Conservation (phyloP, 2,888 invertebrate genomes). For the Heteropelma amictum region DNA sequence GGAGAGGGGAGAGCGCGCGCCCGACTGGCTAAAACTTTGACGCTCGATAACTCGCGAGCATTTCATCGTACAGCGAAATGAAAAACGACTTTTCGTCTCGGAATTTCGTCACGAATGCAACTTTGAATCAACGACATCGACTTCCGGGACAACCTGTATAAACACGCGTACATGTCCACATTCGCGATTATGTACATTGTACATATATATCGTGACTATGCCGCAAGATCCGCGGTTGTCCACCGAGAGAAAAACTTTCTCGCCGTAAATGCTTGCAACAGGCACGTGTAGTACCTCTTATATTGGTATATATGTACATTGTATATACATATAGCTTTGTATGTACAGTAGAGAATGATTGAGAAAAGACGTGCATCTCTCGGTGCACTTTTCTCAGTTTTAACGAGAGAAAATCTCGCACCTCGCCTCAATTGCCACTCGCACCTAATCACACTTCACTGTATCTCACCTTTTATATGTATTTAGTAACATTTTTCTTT, state of each 20-base stretch:
- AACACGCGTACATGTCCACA: not conserved
- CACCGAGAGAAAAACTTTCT: constrained; percentile 63
- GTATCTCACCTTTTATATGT: not conserved
- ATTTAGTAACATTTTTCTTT: not conserved
- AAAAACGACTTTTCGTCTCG: too few relatives aligned
- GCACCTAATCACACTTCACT: constrained; percentile 28
- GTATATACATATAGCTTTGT: constrained; percentile 30
- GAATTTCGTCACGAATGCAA: too few relatives aligned
- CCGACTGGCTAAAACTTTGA: too few relatives aligned
- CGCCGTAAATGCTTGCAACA: constrained; percentile 64
- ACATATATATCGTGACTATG: not conserved
- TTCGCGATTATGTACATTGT: not conserved
- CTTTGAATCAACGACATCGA: too few relatives aligned
- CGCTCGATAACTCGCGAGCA: too few relatives aligned
- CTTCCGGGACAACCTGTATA: not conserved
- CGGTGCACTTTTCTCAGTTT: constrained; percentile 35
- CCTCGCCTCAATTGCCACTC: constrained; percentile 41
- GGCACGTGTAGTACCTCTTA: constrained; percentile 34
- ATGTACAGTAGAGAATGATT: constrained; percentile 27
- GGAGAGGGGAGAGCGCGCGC: too few relatives aligned
- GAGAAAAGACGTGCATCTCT: constrained; percentile 24
- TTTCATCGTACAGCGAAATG: too few relatives aligned
- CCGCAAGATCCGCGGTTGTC: constrained; percentile 26
- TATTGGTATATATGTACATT: not conserved
- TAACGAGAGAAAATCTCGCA: constrained; percentile 56